Percentiles rank a stretch among this genome's conserved stretches.
Evolutionary conservation across 1,140 invertebrate species (phyloP).

Genomic region (Proctacanthus coquilletti): DNA sequence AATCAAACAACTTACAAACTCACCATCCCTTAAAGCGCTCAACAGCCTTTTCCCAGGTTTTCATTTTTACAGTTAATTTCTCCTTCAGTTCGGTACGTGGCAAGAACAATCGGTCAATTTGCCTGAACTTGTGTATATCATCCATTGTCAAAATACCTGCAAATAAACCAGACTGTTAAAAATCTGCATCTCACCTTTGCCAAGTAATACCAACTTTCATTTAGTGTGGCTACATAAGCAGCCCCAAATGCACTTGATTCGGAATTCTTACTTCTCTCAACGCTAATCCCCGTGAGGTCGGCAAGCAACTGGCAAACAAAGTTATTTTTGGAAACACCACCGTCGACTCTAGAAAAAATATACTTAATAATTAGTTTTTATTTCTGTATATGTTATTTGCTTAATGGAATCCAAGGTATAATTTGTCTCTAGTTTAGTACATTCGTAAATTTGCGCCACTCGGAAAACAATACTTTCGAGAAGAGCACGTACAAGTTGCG

Average conservation of each 20-base stretch:
- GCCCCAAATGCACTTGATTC: slow-evolving; percentile 70
- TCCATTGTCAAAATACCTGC: slow-evolving; percentile 57
- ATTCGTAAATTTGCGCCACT: slow-evolving; percentile 57
- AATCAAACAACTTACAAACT: too few species aligned
- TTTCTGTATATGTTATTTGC: slow-evolving; percentile 28
- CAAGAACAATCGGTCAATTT: slow-evolving; percentile 43
- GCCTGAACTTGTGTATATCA: slow-evolving; percentile 42
- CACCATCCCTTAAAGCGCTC: slow-evolving; percentile 52
- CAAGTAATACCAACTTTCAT: slow-evolving; percentile 39
- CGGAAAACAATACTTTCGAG: slow-evolving; percentile 79
- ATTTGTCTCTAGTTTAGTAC: slow-evolving; percentile 47
- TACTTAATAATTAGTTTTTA: slow-evolving; percentile 3
- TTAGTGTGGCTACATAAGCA: slow-evolving; percentile 66
- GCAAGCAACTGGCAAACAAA: slow-evolving; percentile 78
- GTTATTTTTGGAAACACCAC: slow-evolving; percentile 84
- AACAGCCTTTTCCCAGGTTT: slow-evolving; percentile 50
- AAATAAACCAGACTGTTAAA: slow-evolving; percentile 16
- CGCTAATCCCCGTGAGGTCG: slow-evolving; percentile 54
- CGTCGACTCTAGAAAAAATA: slow-evolving; percentile 56
- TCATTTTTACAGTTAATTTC: slow-evolving; percentile 31
- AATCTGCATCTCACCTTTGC: slow-evolving; percentile 3
- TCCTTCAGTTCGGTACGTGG: slow-evolving; percentile 34
- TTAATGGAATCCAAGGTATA: slow-evolving; percentile 41
- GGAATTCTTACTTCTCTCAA: slow-evolving; percentile 48
- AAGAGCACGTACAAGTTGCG: slow-evolving; percentile 66